Conservation (phyloP, 2,797 vertebrate genomes). For the Mionectes olivaceus region DNA sequence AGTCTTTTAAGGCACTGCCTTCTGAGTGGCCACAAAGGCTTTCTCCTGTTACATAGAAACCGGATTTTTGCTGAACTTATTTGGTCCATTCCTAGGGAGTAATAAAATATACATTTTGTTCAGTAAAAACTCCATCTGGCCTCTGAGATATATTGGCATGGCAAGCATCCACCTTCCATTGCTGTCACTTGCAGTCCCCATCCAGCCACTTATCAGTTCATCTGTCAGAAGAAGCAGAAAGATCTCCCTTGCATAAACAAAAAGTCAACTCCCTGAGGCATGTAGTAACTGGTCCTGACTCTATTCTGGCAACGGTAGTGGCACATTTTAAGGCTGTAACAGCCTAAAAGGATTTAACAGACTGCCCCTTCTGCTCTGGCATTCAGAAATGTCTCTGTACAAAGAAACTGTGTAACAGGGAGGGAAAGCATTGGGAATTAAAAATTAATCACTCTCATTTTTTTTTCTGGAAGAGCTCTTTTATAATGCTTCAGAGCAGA, state of each 20-base stretch:
- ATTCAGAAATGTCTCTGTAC: background rate
- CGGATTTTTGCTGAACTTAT: conserved; percentile 7
- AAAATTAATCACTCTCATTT: background rate
- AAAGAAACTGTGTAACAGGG: background rate
- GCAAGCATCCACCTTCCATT: background rate
- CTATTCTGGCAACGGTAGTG: background rate
- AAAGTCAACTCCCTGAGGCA: conserved; percentile 8
- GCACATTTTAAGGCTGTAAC: background rate
- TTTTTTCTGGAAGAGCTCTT: background rate
- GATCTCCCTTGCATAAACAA: background rate
- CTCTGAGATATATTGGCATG: conserved; percentile 7
- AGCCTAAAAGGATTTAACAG: background rate
- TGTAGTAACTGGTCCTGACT: background rate
- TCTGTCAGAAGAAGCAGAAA: conserved; percentile 26
- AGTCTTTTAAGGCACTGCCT: background rate
- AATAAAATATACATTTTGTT: conserved; percentile 1
- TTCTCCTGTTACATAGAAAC: background rate
- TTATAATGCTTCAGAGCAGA: background rate
- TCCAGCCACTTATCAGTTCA: conserved; percentile 38
- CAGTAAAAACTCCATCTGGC: conserved; percentile 19
- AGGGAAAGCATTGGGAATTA: background rate
- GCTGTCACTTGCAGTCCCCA: background rate
- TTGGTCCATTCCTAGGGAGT: conserved; percentile 3
- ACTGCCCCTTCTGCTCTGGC: background rate
- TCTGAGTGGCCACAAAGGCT: background rate